phyloP scores from a whole-genome alignment of 2,888 invertebrate genomes.

The Pammene fasciana region DNA sequence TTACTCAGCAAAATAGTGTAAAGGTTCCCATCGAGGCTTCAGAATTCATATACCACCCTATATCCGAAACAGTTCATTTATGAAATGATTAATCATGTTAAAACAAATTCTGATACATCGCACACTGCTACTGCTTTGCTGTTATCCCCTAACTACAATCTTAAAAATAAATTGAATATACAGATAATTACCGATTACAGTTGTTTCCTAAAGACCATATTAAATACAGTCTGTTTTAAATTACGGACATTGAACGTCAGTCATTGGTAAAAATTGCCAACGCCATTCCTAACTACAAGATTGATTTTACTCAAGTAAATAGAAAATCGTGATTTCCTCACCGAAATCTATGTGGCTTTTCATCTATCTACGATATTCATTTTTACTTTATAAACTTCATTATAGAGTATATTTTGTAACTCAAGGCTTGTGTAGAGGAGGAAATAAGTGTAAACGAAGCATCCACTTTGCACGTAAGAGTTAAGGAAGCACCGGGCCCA shows the following conservation, averaged over 20 bases:
- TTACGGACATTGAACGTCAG: conserved; percentile 69
- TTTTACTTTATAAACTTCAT: conserved; percentile 43
- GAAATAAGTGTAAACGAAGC: conserved; percentile 26
- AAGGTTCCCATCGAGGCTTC: conserved; percentile 63
- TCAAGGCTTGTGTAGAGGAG: conserved; percentile 31
- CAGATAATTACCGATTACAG: conserved; percentile 72
- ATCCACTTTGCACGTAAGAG: conserved; percentile 14
- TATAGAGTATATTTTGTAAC: conserved; percentile 30
- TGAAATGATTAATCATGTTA: conserved; percentile 58
- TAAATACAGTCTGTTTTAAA: conserved; percentile 67
- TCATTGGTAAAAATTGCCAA: conserved; percentile 70
- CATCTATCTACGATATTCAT: conserved; percentile 59
- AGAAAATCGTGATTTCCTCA: conserved; percentile 71
- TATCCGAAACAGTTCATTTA: conserved; percentile 56
- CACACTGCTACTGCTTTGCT: conserved; percentile 64
- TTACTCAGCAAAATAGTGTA: conserved; percentile 45
- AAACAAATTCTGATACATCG: conserved; percentile 62
- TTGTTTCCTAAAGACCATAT: conserved; percentile 73
- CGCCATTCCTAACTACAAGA: conserved; percentile 75
- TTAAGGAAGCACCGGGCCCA: conserved; percentile 65
- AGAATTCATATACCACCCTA: conserved; percentile 66
- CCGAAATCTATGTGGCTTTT: conserved; percentile 67
- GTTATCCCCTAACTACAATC: conserved; percentile 74
- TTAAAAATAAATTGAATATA: conserved; percentile 76
- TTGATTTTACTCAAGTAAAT: conserved; percentile 74